Percentiles rank a stretch among this genome's conserved stretches.
Evolutionary conservation across 2,888 invertebrate genomes (phyloP).

Genomic region (Bhutanitis thaidina): DNA sequence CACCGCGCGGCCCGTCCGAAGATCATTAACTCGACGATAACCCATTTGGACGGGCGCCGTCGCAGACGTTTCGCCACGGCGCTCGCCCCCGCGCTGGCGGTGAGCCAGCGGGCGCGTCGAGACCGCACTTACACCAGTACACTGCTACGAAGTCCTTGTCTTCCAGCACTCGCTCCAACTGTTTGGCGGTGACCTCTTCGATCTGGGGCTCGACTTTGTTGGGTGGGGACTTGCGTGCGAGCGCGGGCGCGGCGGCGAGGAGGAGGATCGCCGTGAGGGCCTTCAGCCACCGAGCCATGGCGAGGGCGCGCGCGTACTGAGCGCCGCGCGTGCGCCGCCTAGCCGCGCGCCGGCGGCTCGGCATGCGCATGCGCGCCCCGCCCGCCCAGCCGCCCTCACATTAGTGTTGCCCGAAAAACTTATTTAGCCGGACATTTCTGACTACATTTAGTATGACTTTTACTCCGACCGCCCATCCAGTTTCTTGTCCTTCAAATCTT

Average conservation of each 20-base stretch:
- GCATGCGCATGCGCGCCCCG: background rate
- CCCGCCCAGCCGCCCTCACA: background rate
- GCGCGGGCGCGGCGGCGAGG: constrained; percentile 58
- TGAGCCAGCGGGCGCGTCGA: constrained; percentile 39
- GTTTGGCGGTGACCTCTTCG: constrained; percentile 96
- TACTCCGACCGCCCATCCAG: too few species aligned
- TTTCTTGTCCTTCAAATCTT: too few species aligned
- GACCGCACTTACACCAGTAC: constrained; percentile 94
- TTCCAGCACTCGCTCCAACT: constrained; percentile 92
- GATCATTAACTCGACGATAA: constrained; percentile 69
- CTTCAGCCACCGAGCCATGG: constrained; percentile 77
- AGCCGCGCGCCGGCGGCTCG: constrained; percentile 32
- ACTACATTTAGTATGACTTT: too few species aligned
- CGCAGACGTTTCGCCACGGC: constrained; percentile 55
- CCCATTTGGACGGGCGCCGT: constrained; percentile 66
- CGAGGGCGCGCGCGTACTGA: constrained; percentile 76
- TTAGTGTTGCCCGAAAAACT: background rate
- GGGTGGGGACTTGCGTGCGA: constrained; percentile 63
- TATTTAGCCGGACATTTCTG: background rate
- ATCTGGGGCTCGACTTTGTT: constrained; percentile 86
- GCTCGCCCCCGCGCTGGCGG: constrained; percentile 50
- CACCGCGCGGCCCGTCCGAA: constrained; percentile 55
- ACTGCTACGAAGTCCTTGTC: constrained; percentile 97
- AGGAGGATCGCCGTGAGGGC: constrained; percentile 77
- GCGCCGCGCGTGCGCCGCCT: constrained; percentile 44